Evolutionary conservation across 2,888 invertebrate genomes (phyloP).

Genomic region (Helobdella robusta): DNA sequence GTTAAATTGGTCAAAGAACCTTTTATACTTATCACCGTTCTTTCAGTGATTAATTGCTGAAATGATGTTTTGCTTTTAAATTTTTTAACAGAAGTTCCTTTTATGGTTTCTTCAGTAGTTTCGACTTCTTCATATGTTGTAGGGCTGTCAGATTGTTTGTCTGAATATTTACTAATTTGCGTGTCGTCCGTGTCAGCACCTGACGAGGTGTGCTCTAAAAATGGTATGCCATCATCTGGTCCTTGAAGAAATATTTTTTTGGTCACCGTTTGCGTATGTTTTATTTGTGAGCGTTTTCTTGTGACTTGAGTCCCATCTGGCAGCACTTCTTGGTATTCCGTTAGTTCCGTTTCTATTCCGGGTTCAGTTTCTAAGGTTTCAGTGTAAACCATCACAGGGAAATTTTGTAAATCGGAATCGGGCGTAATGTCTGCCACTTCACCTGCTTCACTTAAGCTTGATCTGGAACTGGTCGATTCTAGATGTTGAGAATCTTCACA

Average conservation of each 20-base stretch:
- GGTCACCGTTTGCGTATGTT: constrained; percentile 38
- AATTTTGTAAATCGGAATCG: constrained; percentile 17
- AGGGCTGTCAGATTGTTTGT: constrained; percentile 17
- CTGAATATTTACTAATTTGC: constrained; percentile 23
- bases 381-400: constrained; percentile 31
- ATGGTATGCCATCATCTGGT: constrained; percentile 26
- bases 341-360: constrained; percentile 32
- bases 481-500: constrained; percentile 29
- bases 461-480: constrained; percentile 31
- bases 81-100: constrained; percentile 34
- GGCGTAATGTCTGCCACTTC: constrained; percentile 28
- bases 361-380: constrained; percentile 36
- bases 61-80: constrained; percentile 32
- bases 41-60: constrained; percentile 33
- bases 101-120: constrained; percentile 28
- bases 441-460: constrained; percentile 30
- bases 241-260: constrained; percentile 37
- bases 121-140: constrained; percentile 29
- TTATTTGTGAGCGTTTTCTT: constrained; percentile 38
- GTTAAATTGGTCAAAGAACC: constrained; percentile 21
- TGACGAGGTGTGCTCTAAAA: neutral
- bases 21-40: constrained; percentile 27
- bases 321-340: constrained; percentile 35
- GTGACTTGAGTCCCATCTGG: constrained; percentile 36
- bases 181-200: constrained; percentile 9